Evolutionary conservation across 2,113 vertebrate species (phyloP), one percentile per base, ranked within the genome.

Genomic region (Seriola rivoliana): DNA sequence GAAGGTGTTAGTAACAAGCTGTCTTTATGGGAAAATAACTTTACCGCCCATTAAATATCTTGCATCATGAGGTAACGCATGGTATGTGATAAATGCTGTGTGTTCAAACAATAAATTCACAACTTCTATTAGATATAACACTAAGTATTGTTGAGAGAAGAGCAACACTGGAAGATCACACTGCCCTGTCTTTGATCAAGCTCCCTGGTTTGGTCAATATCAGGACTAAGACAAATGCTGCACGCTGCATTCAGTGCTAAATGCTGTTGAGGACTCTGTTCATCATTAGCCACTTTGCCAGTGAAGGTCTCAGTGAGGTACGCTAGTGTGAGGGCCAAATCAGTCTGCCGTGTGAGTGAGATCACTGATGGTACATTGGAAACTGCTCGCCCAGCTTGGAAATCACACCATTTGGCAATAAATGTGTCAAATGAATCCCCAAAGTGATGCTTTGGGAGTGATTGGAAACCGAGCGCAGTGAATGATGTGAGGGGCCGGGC

Each of bases 361-460:
- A 85, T 79, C 77, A 5, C 78, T 60, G 64, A 17, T 60, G 78
- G 40, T 60, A 23, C 78, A 73, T 71, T 52, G 65, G n/a, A 79
- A 82, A 64, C 48, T 78, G 70, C 78, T 62, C 58, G 65, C 54
- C 80, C 79, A 70, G 79, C 74, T 75, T 75, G 55, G 80, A 88
- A 79, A 86, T 79, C 23, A 4, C 83, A 76, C 86, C 81, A 23
- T 75, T 75, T 89, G 78, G 78, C 72, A 71, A 76, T 67, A 81
- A 91, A 87, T 1, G 16, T 81, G 82, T 89, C 82, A 80, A 67
- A 84, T 54, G 75, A 87, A 84, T 63, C 78, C 75, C 71, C 69
- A 12, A 78, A 88, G 74, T 57, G 78, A 82, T 34, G 81, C 82
- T 80, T 40, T 78, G 73, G 83, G 73, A 78, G 82, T 50, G 54